phyloP scores from a whole-genome alignment of 2,113 vertebrate species.

The Centropristis striata region DNA sequence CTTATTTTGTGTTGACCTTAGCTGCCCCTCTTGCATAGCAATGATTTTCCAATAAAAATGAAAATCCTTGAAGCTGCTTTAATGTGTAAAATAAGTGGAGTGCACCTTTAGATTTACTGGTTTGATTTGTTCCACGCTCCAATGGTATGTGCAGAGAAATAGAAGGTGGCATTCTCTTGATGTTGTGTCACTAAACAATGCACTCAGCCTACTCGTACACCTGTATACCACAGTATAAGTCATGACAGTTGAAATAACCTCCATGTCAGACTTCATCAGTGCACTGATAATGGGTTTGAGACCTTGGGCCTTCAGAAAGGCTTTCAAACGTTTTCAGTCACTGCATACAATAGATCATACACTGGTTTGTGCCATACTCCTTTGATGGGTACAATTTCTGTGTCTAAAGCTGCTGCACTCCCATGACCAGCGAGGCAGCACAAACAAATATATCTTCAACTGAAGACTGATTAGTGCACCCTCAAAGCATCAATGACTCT shows the following conservation, averaged over 20 bases:
- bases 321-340: background rate
- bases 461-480: background rate
- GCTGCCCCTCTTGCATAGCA: no score
- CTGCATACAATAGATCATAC: background rate
- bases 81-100: no score
- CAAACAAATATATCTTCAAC: background rate
- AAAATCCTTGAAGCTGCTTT: no score
- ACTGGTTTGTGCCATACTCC: background rate
- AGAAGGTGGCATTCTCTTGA: background rate
- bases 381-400: background rate
- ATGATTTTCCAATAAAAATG: no score
- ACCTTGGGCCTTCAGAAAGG: background rate
- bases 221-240: background rate
- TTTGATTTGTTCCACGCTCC: background rate
- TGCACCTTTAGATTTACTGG: background rate
- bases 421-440: background rate
- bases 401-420: background rate
- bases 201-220: background rate
- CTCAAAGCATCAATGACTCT: background rate
- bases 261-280: conserved; percentile 13
- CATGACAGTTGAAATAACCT: background rate
- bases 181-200: background rate
- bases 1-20: no score
- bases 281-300: conserved; percentile 9
- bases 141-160: background rate